These are phyloP conservation scores for Tenrec ecaudatus DNA, from an alignment of 2,113 vertebrate species.

Conservation along the genomic window DNA sequence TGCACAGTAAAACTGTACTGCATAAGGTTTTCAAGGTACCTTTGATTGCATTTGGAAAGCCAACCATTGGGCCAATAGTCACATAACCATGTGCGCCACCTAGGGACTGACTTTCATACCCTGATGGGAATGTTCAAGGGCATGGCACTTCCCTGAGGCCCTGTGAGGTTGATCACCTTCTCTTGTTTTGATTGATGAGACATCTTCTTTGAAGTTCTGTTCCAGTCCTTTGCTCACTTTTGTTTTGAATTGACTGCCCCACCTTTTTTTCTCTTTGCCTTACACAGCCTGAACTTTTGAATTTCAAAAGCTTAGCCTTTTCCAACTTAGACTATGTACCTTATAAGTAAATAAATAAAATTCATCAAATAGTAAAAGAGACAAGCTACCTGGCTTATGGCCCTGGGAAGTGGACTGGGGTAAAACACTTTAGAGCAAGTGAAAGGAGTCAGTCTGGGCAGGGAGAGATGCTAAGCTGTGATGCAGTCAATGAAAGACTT, in stretches of 20 bases:
- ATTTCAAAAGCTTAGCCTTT: not conserved
- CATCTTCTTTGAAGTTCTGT: not conserved
- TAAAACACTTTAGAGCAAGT: not conserved
- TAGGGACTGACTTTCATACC: not conserved
- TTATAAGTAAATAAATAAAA: slow-evolving; percentile 18
- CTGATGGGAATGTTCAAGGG: not conserved
- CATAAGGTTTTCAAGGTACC: not conserved
- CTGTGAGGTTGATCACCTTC: not conserved
- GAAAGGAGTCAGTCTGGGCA: not conserved
- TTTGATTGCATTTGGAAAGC: not conserved
- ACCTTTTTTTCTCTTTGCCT: not conserved
- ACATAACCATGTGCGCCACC: not conserved
- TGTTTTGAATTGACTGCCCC: not conserved
- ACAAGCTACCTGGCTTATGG: too few species aligned
- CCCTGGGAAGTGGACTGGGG: not conserved
- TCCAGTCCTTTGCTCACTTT: slow-evolving; percentile 9
- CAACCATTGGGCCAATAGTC: not conserved
- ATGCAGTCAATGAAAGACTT: not conserved
- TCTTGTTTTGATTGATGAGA: not conserved
- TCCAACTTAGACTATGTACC: not conserved
- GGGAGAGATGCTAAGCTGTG: not conserved
- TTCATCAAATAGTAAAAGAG: not conserved
- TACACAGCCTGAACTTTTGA: not conserved
- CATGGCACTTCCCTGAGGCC: not conserved
- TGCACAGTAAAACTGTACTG: not conserved